Percentiles rank a stretch among this genome's conserved stretches.
Conservation (phyloP, 2,888 invertebrate species). For the Loripinus fragilis region DNA sequence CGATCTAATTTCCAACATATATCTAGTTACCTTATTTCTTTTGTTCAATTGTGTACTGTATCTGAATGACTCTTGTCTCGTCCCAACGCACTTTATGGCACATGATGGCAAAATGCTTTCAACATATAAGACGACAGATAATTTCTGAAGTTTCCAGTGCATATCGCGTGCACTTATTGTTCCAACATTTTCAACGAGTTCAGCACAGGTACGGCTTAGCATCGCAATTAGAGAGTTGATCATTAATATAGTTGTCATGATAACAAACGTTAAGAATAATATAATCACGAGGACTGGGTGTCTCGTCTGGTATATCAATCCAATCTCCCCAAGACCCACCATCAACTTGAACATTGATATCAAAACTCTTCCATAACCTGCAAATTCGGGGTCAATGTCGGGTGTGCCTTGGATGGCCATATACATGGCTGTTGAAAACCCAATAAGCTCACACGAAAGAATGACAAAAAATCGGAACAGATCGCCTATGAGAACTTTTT, state of each 20-base stretch:
- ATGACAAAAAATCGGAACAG: slow-evolving; percentile 65
- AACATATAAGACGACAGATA: slow-evolving; percentile 58
- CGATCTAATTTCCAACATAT: slow-evolving; percentile 49
- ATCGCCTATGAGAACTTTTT: slow-evolving; percentile 66
- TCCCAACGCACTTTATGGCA: slow-evolving; percentile 31
- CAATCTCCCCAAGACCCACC: slow-evolving; percentile 67
- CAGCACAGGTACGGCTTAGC: slow-evolving; percentile 67
- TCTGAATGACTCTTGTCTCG: slow-evolving; percentile 17
- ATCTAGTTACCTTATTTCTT: slow-evolving; percentile 34
- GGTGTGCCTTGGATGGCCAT: slow-evolving; percentile 60
- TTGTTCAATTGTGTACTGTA: slow-evolving; percentile 34
- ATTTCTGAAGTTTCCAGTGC: slow-evolving; percentile 59
- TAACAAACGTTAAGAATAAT: slow-evolving; percentile 61
- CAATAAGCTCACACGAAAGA: slow-evolving; percentile 62
- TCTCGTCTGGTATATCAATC: slow-evolving; percentile 50
- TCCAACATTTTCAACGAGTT: slow-evolving; percentile 57
- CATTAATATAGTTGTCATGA: slow-evolving; percentile 68
- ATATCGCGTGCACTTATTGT: slow-evolving; percentile 46
- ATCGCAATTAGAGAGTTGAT: slow-evolving; percentile 71
- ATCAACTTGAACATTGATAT: slow-evolving; percentile 70
- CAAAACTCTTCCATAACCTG: slow-evolving; percentile 45
- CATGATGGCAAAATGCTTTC: slow-evolving; percentile 50
- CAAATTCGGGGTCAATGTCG: slow-evolving; percentile 37
- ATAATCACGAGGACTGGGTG: slow-evolving; percentile 59
- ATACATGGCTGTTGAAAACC: slow-evolving; percentile 71